Evolutionary conservation across 2,888 invertebrate genomes (phyloP), one percentile per base, ranked within the genome.

Genomic region (Tenthredo livida): DNA sequence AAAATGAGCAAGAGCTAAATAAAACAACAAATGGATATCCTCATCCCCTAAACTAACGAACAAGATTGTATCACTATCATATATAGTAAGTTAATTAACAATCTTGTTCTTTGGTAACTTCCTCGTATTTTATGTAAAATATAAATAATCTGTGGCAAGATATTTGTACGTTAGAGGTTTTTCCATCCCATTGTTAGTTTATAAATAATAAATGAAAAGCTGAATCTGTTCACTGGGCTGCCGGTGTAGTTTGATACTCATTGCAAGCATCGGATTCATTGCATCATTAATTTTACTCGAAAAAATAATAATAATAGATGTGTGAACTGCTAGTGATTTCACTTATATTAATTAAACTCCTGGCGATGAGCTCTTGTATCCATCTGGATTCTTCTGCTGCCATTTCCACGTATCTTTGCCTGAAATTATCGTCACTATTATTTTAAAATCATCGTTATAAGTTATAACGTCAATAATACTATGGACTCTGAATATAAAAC

Each of bases 361-460:
- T 40, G 80, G 43, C 2, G 80, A 40, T 29, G 61, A 37, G 5
- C 40, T 61, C 80, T 84, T 92, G 72, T 92, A 97, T 0, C 98
- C 98, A 86, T 96, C 95, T 1, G 98, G 98, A 94, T 98, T 97
- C 84, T 94, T 94, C 82, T 96, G 95, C 93, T 98, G 98, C 98
- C 98, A 98, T 84, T 95, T 95, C 98, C 98, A 98, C 0, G 97
- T 95, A 91, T 98, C 98, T 12, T 92, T 93, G 92, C 95, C 95
- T 94, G 90, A 12, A 90, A 90, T 70, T 25, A 84, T 73, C 3
- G 21, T 70, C 12, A 21, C 58, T 73, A 12, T 47, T 4, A 78
- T 40, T 40, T 21, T 84, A 75, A 54, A 73, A 40, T 58, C 33
- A 78, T 75, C 78, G n/a, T 54, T n/a, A 54, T n/a, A n/a, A 54